Conservation (phyloP, 2,113 vertebrate species). For the Camelus dromedarius region DNA sequence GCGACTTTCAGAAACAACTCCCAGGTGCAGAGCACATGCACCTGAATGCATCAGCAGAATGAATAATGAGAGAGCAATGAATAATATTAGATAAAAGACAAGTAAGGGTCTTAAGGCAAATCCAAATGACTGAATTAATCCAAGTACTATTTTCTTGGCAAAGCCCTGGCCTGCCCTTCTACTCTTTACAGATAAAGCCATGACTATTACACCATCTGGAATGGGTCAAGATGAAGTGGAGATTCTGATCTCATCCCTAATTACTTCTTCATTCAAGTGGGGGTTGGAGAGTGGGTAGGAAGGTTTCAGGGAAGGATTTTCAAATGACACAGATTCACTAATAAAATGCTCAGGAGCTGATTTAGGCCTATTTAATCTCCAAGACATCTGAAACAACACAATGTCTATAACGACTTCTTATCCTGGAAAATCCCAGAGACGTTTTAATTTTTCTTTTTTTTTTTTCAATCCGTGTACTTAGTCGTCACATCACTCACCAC, state of each 20-base stretch:
- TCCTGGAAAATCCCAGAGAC: slow-evolving; percentile 55
- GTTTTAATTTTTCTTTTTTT: neutral
- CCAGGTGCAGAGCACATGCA: neutral
- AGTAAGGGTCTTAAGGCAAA: slow-evolving; percentile 21
- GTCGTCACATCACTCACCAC: slow-evolving; percentile 32
- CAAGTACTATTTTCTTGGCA: slow-evolving; percentile 23
- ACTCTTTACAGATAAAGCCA: neutral
- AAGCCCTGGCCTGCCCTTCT: neutral
- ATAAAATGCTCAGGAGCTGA: slow-evolving; percentile 52
- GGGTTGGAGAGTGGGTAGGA: slow-evolving; percentile 21
- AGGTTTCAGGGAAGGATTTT: slow-evolving; percentile 41
- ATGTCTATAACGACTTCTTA: slow-evolving; percentile 31
- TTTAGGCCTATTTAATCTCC: slow-evolving; percentile 60
- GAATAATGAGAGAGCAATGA: neutral
- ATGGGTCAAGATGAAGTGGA: slow-evolving; percentile 37
- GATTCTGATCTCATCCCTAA: slow-evolving; percentile 60
- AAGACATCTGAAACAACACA: slow-evolving; percentile 56
- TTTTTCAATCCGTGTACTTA: slow-evolving; percentile 63
- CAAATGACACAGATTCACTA: slow-evolving; percentile 51
- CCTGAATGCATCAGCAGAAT: neutral
- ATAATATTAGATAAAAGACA: slow-evolving; percentile 16
- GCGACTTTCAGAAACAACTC: neutral
- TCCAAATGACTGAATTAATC: neutral
- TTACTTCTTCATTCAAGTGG: slow-evolving; percentile 47
- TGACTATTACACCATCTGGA: slow-evolving; percentile 46